Percentiles rank a stretch among this genome's conserved stretches.
These are phyloP conservation scores for Ameiurus melas DNA, from an alignment of 2,113 vertebrate species.

Conservation along the genomic window DNA sequence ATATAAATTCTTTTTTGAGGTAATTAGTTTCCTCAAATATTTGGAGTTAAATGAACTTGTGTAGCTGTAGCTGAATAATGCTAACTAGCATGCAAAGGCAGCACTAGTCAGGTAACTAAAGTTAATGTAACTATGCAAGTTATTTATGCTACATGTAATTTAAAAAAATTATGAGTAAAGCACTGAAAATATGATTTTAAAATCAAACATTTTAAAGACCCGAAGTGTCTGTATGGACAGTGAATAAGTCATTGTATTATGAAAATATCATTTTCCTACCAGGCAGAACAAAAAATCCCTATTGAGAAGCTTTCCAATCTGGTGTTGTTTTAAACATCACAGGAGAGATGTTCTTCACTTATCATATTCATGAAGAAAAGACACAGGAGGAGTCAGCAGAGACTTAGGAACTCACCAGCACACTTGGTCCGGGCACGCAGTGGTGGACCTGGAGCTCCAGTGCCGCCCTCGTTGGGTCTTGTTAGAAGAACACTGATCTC, in stretches of 20 bases:
- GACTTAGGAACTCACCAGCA: conserved; percentile 79
- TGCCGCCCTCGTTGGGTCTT: conserved; percentile 90
- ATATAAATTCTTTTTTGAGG: too few relatives aligned
- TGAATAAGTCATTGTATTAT: neutral
- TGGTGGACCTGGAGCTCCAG: conserved; percentile 88
- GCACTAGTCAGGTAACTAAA: neutral
- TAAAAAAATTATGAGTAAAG: neutral
- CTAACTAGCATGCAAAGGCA: too few relatives aligned
- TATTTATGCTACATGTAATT: neutral
- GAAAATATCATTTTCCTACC: conserved; percentile 1
- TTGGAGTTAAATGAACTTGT: too few relatives aligned
- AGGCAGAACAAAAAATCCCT: conserved; percentile 6
- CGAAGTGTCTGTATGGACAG: neutral
- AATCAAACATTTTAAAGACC: neutral
- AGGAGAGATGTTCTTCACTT: neutral
- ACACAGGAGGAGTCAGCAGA: neutral
- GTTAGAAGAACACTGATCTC: conserved; percentile 94
- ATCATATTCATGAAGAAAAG: conserved; percentile 9
- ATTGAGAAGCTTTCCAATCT: conserved; percentile 14
- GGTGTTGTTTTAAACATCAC: conserved; percentile 24
- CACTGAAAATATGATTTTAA: neutral
- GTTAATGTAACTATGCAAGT: neutral
- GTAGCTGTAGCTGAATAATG: neutral
- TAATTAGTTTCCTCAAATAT: too few relatives aligned
- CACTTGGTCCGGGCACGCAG: conserved; percentile 92